These are phyloP conservation scores for Drosophila neutralis DNA, from an alignment of 2,888 invertebrate species.

Conservation along the genomic window DNA sequence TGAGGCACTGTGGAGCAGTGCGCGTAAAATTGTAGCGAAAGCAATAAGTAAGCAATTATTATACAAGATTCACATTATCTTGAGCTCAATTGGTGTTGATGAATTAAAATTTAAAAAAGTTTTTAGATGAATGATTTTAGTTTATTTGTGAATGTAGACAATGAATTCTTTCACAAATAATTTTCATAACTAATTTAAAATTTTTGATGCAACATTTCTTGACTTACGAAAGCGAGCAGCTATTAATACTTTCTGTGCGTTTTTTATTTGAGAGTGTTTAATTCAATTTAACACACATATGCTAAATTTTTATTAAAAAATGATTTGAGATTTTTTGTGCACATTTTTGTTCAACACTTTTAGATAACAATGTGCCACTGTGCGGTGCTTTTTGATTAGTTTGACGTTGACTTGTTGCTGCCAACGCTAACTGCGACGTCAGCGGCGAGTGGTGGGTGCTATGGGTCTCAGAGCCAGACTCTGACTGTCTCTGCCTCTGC, in stretches of 20 bases:
- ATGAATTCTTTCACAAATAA: not conserved
- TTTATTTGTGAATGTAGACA: not conserved
- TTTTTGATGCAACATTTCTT: not conserved
- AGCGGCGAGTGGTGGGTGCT: conserved; percentile 70
- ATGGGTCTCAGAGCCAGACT: conserved; percentile 16
- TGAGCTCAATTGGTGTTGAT: not conserved
- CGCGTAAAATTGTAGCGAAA: not conserved
- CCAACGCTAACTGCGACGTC: conserved; percentile 41
- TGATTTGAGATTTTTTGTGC: not conserved
- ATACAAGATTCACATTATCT: not conserved
- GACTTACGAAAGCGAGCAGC: not conserved
- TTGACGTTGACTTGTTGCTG: conserved; percentile 58
- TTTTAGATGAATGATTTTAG: not conserved
- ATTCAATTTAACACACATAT: not conserved
- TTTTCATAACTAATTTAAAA: not conserved
- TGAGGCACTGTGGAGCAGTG: conserved; percentile 32
- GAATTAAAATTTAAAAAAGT: not conserved
- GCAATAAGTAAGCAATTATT: not conserved
- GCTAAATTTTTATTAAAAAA: not conserved
- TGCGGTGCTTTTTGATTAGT: conserved; percentile 43
- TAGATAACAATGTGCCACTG: conserved; percentile 29
- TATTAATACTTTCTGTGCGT: not conserved
- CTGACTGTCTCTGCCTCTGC: conserved; percentile 9
- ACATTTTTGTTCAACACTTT: not conserved
- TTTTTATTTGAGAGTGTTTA: not conserved